These are phyloP conservation scores for Drosophila novamexicana DNA, from an alignment of 1,140 invertebrate species.

Conservation along the genomic window DNA sequence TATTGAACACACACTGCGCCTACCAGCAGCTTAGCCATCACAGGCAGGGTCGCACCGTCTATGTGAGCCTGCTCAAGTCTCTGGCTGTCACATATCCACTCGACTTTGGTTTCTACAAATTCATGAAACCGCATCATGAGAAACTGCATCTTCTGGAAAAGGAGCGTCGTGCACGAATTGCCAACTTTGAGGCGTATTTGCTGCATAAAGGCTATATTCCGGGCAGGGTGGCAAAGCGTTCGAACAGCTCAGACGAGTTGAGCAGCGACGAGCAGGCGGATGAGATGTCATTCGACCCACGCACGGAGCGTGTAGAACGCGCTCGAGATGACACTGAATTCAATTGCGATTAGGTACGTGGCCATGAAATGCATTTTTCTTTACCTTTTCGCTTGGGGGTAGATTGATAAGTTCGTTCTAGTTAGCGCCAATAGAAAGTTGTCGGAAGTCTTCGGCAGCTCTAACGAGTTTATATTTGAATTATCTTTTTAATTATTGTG, in stretches of 20 bases:
- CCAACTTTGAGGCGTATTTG: constrained; percentile 5
- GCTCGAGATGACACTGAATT: neutral
- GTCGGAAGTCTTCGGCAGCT: too few relatives aligned
- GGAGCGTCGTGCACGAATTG: neutral
- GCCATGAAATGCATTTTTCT: neutral
- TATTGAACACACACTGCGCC: constrained; percentile 1
- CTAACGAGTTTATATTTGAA: too few relatives aligned
- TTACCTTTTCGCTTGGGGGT: neutral
- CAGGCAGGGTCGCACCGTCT: constrained; percentile 43
- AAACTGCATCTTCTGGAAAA: constrained; percentile 22
- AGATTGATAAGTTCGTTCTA: too few relatives aligned
- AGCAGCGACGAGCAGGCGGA: constrained; percentile 24
- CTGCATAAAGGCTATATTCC: constrained; percentile 13
- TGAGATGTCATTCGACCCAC: neutral
- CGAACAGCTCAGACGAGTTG: neutral
- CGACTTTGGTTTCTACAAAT: constrained; percentile 34
- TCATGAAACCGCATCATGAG: constrained; percentile 51
- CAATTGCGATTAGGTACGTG: neutral
- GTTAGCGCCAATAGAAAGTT: too few relatives aligned
- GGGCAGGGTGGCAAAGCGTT: neutral
- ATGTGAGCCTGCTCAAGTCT: constrained; percentile 41
- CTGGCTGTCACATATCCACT: constrained; percentile 30
- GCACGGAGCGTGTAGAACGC: constrained; percentile 17
- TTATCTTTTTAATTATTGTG: too few relatives aligned
- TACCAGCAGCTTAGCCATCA: constrained; percentile 11